Conservation (phyloP, 1,140 invertebrate genomes). For the Mylabris phalerata region DNA sequence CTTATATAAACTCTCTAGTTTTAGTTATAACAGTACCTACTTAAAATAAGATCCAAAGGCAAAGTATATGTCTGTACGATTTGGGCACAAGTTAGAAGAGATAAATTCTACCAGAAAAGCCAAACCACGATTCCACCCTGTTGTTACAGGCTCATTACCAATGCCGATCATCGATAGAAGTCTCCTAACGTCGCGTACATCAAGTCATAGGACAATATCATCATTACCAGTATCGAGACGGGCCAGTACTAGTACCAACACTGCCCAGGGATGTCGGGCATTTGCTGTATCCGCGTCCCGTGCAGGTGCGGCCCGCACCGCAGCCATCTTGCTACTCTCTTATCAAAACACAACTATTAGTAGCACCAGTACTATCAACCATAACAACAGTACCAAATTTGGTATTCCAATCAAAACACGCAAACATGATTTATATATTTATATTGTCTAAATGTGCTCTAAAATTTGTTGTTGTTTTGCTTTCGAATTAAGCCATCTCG, state of each 20-base stretch:
- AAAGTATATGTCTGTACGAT: too few species aligned
- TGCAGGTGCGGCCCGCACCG: conserved; percentile 81
- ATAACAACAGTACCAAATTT: conserved; percentile 7
- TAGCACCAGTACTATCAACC: background rate
- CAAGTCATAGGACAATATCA: conserved; percentile 57
- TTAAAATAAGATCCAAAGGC: too few species aligned
- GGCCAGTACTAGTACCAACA: conserved; percentile 56
- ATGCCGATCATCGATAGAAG: conserved; percentile 42
- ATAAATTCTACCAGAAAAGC: too few species aligned
- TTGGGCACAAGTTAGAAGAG: too few species aligned
- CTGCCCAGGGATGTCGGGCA: conserved; percentile 43
- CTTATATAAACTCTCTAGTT: too few species aligned
- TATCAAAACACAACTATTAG: conserved; percentile 48
- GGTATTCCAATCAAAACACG: background rate
- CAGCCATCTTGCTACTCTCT: conserved; percentile 85
- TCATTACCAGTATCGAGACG: conserved; percentile 50
- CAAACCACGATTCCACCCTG: background rate
- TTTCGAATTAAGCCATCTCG: too few species aligned
- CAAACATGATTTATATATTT: too few species aligned
- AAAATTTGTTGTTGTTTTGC: too few species aligned
- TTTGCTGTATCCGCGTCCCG: conserved; percentile 64
- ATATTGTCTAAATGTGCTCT: too few species aligned
- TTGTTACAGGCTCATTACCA: conserved; percentile 39
- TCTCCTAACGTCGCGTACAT: conserved; percentile 55
- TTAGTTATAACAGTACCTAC: too few species aligned